Evolutionary conservation across 2,113 vertebrate genomes (phyloP).

Genomic region (Alaudala cheleensis): DNA sequence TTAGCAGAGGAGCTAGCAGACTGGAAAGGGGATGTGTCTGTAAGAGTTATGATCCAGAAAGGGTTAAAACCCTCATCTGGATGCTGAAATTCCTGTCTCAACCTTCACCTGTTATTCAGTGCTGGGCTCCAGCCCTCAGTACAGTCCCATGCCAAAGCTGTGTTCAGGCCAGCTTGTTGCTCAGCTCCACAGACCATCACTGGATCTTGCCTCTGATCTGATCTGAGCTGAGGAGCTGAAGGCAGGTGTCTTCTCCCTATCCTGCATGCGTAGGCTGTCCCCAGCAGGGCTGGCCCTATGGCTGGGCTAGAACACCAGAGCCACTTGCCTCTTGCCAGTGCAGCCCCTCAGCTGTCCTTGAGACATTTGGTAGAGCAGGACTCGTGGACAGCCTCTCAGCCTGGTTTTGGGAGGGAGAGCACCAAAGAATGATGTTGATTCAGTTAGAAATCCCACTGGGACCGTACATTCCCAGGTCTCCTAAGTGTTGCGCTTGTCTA

Average conservation of each 20-base stretch:
- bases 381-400: not conserved
- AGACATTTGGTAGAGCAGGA: not conserved
- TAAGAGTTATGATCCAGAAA: not conserved
- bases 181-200: not conserved
- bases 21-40: rapidly evolving
- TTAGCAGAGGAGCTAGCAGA: not conserved
- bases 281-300: not conserved
- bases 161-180: not conserved
- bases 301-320: not conserved
- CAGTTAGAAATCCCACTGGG: not conserved
- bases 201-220: not conserved
- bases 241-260: not conserved
- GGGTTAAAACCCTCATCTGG: not conserved
- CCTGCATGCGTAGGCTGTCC: rapidly evolving
- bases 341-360: not conserved
- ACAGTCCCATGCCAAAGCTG: not conserved
- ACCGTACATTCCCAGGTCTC: not conserved
- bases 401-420: not conserved
- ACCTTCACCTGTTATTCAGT: not conserved
- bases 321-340: not conserved
- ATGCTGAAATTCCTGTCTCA: not conserved
- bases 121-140: not conserved
- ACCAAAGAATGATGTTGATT: not conserved
- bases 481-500: not conserved
- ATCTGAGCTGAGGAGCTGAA: not conserved